These are phyloP conservation scores for Neodontobutis hainanensis DNA, from an alignment of 2,113 vertebrate species.

Conservation along the genomic window DNA sequence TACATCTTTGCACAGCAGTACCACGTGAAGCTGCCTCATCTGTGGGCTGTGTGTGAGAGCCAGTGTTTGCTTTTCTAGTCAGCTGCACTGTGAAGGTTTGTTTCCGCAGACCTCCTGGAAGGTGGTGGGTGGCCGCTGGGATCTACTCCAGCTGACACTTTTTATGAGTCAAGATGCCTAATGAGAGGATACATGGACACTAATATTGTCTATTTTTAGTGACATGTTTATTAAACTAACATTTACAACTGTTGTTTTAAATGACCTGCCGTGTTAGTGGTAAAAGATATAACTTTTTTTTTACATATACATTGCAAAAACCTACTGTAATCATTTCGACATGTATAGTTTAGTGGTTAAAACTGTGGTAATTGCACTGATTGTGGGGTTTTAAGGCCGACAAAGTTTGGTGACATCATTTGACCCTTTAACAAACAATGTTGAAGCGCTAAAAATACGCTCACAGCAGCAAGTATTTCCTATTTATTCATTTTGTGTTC, in stretches of 20 bases:
- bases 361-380: neutral
- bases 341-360: too few relatives aligned
- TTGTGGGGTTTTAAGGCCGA: neutral
- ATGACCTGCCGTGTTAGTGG: too few relatives aligned
- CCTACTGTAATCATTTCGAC: too few relatives aligned
- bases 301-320: too few relatives aligned
- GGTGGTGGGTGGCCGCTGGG: slow-evolving; percentile 65
- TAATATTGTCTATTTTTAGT: slow-evolving; percentile 17
- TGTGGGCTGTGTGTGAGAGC: slow-evolving; percentile 44
- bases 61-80: slow-evolving; percentile 58
- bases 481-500: too few relatives aligned
- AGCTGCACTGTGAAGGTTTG: slow-evolving; percentile 66
- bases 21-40: slow-evolving; percentile 25
- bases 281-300: too few relatives aligned
- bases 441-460: too few relatives aligned
- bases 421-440: too few relatives aligned
- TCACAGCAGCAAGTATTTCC: too few relatives aligned
- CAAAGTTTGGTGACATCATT: neutral
- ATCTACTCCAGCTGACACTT: slow-evolving; percentile 58
- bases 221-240: too few relatives aligned
- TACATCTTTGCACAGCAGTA: slow-evolving; percentile 8
- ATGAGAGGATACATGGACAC: slow-evolving; percentile 40
- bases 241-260: too few relatives aligned
- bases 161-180: slow-evolving; percentile 64
- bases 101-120: slow-evolving; percentile 73